These are phyloP conservation scores for Spodoptera littoralis DNA, from an alignment of 2,888 invertebrate species.

Conservation along the genomic window DNA sequence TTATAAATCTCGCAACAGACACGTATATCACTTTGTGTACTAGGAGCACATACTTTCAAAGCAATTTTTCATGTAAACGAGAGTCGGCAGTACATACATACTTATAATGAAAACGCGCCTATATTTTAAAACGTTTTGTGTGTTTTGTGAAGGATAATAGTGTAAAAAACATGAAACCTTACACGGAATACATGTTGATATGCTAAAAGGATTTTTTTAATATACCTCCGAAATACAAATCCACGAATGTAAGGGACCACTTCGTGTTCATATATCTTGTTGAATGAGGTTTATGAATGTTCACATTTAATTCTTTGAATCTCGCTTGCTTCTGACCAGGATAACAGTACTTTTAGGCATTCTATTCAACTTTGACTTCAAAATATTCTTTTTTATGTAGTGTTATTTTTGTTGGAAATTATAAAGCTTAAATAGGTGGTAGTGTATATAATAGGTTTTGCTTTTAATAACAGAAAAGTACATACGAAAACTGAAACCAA, in stretches of 20 bases:
- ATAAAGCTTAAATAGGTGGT: too few relatives aligned
- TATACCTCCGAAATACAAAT: conserved; percentile 40
- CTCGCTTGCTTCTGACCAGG: conserved; percentile 24
- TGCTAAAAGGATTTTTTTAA: conserved; percentile 54
- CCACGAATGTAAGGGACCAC: conserved; percentile 15
- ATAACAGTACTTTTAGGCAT: conserved; percentile 27
- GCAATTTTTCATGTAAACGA: conserved; percentile 62
- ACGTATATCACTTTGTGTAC: conserved; percentile 42
- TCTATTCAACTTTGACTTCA: conserved; percentile 23
- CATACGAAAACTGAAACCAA: too few relatives aligned
- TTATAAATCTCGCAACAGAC: conserved; percentile 28
- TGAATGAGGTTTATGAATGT: conserved; percentile 48
- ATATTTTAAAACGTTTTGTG: conserved; percentile 49
- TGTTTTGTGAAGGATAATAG: conserved; percentile 58
- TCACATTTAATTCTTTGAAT: conserved; percentile 46
- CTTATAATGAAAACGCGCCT: conserved; percentile 51
- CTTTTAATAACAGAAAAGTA: too few relatives aligned
- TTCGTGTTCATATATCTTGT: conserved; percentile 29
- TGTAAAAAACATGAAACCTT: conserved; percentile 58
- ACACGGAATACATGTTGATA: conserved; percentile 42
- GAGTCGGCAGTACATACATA: conserved; percentile 24
- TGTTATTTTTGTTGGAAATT: too few relatives aligned
- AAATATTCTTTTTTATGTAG: conserved; percentile 8
- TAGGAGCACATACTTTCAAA: conserved; percentile 58
- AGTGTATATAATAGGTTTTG: too few relatives aligned